phyloP scores from a whole-genome alignment of 2,888 invertebrate genomes.

The Pseudanteris insignis region DNA sequence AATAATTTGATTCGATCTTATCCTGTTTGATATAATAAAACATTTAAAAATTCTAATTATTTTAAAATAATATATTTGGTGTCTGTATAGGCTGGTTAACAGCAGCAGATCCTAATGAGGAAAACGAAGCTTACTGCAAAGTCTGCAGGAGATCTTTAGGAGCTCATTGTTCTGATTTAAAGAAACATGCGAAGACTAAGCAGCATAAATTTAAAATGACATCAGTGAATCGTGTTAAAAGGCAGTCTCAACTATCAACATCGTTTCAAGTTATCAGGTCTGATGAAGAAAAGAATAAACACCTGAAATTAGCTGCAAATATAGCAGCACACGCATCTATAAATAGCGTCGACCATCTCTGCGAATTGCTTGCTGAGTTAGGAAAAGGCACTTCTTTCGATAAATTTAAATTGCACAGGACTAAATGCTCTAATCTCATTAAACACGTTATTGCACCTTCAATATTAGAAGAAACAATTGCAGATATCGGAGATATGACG shows the following conservation, averaged over 20 bases:
- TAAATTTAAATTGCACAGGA: conserved; percentile 3
- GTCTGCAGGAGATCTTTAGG: conserved; percentile 1
- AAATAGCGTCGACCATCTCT: conserved; percentile 9
- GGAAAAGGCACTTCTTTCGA: conserved; percentile 11
- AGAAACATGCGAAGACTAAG: not conserved
- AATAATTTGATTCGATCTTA: too few relatives aligned
- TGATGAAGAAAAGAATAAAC: conserved; percentile 9
- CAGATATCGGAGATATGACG: conserved; percentile 1
- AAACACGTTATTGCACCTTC: conserved; percentile 7
- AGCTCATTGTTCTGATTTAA: too few relatives aligned
- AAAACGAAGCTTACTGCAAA: conserved; percentile 7
- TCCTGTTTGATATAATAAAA: too few relatives aligned
- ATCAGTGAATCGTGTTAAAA: not conserved
- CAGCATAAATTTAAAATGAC: conserved; percentile 2
- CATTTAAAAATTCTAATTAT: not conserved
- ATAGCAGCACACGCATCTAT: conserved; percentile 7
- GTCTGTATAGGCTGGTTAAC: conserved; percentile 8
- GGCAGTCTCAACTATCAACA: not conserved
- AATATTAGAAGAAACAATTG: conserved; percentile 9
- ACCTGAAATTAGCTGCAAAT: conserved; percentile 7
- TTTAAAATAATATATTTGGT: not conserved
- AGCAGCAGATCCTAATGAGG: conserved; percentile 1
- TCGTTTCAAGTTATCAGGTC: not conserved
- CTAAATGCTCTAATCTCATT: conserved; percentile 5
- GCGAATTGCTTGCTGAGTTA: conserved; percentile 7